Conservation (phyloP, 2,797 vertebrate genomes). For the Spinibarbus caldwelli region DNA sequence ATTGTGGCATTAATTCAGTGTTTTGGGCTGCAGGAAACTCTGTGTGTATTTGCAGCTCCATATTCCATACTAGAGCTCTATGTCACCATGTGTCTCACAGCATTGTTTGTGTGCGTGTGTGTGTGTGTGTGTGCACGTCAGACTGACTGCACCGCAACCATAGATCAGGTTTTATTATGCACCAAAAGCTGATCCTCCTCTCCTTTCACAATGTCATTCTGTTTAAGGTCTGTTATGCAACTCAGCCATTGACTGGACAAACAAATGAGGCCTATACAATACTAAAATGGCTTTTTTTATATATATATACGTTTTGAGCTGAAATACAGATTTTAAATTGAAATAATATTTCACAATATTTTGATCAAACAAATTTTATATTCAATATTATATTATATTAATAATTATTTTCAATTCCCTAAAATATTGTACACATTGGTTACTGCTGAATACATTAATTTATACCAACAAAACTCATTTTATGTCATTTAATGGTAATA, state of each 20-base stretch:
- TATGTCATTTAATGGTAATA: not conserved
- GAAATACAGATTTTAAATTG: too few relatives aligned
- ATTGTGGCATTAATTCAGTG: not conserved
- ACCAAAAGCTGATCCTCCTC: conserved; percentile 71
- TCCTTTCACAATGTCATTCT: conserved; percentile 76
- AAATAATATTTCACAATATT: too few relatives aligned
- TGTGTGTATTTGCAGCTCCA: not conserved
- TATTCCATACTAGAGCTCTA: not conserved
- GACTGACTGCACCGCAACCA: conserved; percentile 70
- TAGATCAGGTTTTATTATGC: conserved; percentile 81
- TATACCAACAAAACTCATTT: not conserved
- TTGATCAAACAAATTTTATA: not conserved
- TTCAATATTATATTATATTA: not conserved
- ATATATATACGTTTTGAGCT: conserved; percentile 23
- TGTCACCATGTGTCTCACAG: conserved; percentile 4
- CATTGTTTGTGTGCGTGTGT: conserved; percentile 32
- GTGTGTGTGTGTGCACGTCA: conserved; percentile 40
- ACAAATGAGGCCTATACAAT: conserved; percentile 50
- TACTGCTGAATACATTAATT: not conserved
- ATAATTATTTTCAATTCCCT: not conserved
- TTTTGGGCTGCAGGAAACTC: not conserved
- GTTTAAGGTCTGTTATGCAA: conserved; percentile 60
- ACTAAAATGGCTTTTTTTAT: conserved; percentile 9
- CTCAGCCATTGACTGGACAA: conserved; percentile 77
- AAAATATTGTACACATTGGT: not conserved